phyloP scores from a whole-genome alignment of 2,888 invertebrate species.

The Onchidella celtica region DNA sequence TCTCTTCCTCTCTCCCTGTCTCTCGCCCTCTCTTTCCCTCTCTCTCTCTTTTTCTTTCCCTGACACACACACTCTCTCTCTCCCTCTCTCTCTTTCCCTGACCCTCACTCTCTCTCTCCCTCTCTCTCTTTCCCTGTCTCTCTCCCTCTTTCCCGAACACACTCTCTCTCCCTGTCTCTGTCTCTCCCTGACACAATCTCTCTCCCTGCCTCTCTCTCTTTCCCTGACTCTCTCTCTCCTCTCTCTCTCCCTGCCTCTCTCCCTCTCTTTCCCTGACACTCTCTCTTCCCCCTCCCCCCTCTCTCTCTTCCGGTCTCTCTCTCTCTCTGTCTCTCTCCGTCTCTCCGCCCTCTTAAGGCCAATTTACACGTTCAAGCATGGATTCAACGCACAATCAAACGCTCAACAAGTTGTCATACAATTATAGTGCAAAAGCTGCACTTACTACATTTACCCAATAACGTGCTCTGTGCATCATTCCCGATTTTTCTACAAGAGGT shows the following conservation, averaged over 20 bases:
- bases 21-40: constrained; percentile 13
- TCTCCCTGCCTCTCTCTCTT: background rate
- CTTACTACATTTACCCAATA: too few species aligned
- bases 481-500: too few species aligned
- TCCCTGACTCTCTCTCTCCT: background rate
- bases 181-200: background rate
- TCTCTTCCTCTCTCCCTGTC: constrained; percentile 7
- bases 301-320: too few species aligned
- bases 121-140: background rate
- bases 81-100: background rate
- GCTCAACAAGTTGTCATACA: too few species aligned
- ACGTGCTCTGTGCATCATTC: too few species aligned
- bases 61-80: background rate
- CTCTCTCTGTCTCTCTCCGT: too few species aligned
- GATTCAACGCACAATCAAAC: too few species aligned
- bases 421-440: too few species aligned
- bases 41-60: background rate
- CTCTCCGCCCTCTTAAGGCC: too few species aligned
- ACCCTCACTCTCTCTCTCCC: background rate
- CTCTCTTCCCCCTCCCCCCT: background rate
- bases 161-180: background rate
- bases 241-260: background rate
- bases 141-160: background rate
- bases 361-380: too few species aligned
- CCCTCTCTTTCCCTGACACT: background rate